These are phyloP conservation scores for Eubasilissa regina DNA, from an alignment of 1,140 invertebrate species.

Conservation along the genomic window DNA sequence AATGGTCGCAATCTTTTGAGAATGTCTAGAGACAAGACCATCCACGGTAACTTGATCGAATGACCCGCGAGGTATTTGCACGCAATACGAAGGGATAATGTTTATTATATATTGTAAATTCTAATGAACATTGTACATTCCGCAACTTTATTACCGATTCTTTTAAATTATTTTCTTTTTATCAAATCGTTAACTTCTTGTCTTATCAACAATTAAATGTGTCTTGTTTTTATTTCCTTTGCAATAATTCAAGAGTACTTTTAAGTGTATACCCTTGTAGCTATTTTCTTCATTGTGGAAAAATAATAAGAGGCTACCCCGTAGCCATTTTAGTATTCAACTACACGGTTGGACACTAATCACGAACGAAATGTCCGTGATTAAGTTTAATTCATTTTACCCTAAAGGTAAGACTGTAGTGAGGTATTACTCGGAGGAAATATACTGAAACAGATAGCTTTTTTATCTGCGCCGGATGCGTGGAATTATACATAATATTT, in stretches of 20 bases:
- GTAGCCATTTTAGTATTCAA: too few relatives aligned
- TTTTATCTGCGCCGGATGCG: slow-evolving; percentile 28
- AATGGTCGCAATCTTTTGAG: too few relatives aligned
- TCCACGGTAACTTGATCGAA: too few relatives aligned
- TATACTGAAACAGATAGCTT: background rate
- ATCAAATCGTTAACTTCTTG: background rate
- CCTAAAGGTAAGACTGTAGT: too few relatives aligned
- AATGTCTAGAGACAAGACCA: too few relatives aligned
- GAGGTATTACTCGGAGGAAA: too few relatives aligned
- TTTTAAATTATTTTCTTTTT: background rate
- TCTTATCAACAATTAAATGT: background rate
- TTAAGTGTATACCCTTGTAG: too few relatives aligned
- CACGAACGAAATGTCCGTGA: background rate
- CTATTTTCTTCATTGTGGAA: too few relatives aligned
- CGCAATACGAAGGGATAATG: too few relatives aligned
- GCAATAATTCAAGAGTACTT: background rate
- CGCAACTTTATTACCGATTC: background rate
- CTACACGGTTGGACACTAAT: background rate
- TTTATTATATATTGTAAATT: background rate
- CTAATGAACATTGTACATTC: background rate
- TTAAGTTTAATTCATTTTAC: background rate
- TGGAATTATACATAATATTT: slow-evolving; percentile 1
- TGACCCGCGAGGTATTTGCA: too few relatives aligned
- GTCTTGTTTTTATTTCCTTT: background rate
- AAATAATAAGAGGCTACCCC: too few relatives aligned